These are phyloP conservation scores for Paradoxurus hermaphroditus DNA, from an alignment of 2,113 vertebrate genomes.

Conservation along the genomic window DNA sequence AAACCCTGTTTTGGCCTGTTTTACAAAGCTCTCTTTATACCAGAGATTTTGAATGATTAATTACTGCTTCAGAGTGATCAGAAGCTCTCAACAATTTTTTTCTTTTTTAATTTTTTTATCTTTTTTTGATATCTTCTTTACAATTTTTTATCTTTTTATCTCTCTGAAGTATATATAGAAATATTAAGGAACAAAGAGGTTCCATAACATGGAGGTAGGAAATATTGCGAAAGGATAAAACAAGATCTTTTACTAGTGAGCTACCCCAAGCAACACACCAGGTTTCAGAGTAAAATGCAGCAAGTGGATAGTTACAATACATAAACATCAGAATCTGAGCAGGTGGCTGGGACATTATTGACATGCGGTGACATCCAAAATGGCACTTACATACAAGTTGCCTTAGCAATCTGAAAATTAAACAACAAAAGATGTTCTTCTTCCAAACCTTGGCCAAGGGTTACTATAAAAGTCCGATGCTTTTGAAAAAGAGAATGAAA, in stretches of 20 bases:
- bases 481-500: conserved; percentile 53
- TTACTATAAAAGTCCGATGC: background rate
- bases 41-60: background rate
- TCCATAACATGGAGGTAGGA: background rate
- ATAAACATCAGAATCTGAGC: background rate
- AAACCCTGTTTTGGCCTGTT: background rate
- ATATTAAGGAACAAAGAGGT: conserved; percentile 17
- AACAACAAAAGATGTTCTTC: background rate
- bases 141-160: conserved; percentile 20
- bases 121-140: too few relatives aligned
- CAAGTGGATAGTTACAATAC: background rate
- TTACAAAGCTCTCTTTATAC: background rate
- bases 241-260: background rate
- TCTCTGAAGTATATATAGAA: background rate
- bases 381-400: background rate
- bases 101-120: too few relatives aligned
- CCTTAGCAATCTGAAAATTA: background rate
- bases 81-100: background rate
- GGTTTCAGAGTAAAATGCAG: background rate
- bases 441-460: background rate
- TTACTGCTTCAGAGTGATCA: background rate
- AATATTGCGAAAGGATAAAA: conserved; percentile 6
- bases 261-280: background rate
- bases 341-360: background rate
- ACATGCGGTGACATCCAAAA: background rate